Evolutionary conservation across 2,113 vertebrate species (phyloP), one percentile per base, ranked within the genome.

Genomic region (Hirundichthys speculiger): DNA sequence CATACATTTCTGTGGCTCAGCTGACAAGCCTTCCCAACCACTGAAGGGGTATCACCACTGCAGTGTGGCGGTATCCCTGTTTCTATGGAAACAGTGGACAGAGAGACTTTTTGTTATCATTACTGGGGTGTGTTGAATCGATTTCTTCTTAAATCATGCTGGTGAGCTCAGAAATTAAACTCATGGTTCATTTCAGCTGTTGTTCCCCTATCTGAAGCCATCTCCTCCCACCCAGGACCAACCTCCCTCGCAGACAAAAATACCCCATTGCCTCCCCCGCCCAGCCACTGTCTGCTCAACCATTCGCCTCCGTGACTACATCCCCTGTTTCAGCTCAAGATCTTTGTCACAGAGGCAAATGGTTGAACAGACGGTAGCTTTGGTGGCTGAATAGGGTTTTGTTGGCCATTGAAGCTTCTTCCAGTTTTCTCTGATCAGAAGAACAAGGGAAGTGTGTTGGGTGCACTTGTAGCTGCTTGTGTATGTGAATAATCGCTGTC

Each of bases 31-130:
- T 73, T 64, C 30, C 42, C 47, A 62, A 50, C 22, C 34, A 56
- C 59, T 51, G n/a, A 81, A 47, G 70, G 75, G 71, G 75, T 25
- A 67, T 80, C 79, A 73, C 56, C 50, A 68, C 66, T 48, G 76
- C 60, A 73, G 63, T 77, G 63, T 77, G 62, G 76, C 65, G 64
- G 66, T 43, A 49, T 60, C 68, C 75, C 25, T 77, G 89, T 90
- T 87, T 79, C 88, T 79, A 91, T 88, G 78, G 89, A 69, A 90
- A 92, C 89, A 61, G 73, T 1, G 64, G 73, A 82, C 71, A 80
- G 69, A 85, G 60, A 69, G 77, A 49, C 57, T 45, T 72, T 60
- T 81, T 78, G 66, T 84, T 53, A 74, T 79, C 56, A 66, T 64
- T 41, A 68, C 14, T 42, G 57, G 81, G 79, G 73, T 3, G 64